These are phyloP conservation scores for Chionoecetes opilio DNA, from an alignment of 1,140 invertebrate species.

Conservation along the genomic window DNA sequence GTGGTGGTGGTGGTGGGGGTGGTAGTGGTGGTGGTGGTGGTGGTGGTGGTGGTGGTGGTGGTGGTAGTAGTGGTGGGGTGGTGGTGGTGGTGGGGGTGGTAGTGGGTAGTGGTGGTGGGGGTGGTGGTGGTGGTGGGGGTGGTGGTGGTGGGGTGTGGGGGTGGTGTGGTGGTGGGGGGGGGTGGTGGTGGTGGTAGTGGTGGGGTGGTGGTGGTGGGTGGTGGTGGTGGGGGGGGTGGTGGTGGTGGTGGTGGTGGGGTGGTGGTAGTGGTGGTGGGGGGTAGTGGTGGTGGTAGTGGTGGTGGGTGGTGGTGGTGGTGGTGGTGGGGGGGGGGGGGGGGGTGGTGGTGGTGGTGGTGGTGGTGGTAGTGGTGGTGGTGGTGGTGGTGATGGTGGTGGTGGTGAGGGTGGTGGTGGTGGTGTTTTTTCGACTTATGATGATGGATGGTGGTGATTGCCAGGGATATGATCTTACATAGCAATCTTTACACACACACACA, in stretches of 20 bases:
- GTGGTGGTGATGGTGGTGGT: neutral
- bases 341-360: neutral
- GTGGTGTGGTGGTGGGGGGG: too few relatives aligned
- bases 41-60: neutral
- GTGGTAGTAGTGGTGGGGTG: neutral
- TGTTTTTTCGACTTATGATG: neutral
- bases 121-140: too few relatives aligned
- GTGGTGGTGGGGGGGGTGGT: neutral
- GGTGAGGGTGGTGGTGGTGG: neutral
- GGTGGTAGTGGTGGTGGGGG: too few relatives aligned
- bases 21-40: neutral
- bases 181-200: neutral
- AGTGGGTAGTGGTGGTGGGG: too few relatives aligned
- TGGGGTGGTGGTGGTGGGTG: neutral
- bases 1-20: constrained; percentile 14
- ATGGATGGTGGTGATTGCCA: neutral
- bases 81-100: neutral
- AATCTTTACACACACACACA: neutral
- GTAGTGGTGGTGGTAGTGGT: too few relatives aligned
- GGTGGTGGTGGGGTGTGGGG: too few relatives aligned
- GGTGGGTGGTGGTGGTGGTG: too few relatives aligned
- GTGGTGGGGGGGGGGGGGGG: neutral
- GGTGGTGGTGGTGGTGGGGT: too few relatives aligned
- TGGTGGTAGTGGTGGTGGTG: neutral
- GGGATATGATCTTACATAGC: too few relatives aligned